Percentiles rank a stretch among this genome's conserved stretches.
phyloP scores from a whole-genome alignment of 1,140 invertebrate species.

The Macrotrachela quadricornifera region DNA sequence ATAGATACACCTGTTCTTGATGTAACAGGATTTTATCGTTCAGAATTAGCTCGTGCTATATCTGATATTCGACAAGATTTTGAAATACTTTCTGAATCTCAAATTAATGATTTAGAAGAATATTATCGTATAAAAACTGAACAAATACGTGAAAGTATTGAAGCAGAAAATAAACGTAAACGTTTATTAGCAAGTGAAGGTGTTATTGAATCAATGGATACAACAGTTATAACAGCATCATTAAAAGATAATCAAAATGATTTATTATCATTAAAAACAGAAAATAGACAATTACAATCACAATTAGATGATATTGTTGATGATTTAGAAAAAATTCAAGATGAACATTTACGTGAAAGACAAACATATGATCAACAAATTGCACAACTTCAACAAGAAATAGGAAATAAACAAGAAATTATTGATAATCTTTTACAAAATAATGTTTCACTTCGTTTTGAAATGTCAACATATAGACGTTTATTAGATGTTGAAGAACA shows the following conservation, averaged over 20 bases:
- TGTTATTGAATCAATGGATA: no score
- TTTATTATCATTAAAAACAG: neutral
- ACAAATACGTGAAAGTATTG: slow-evolving; percentile 1
- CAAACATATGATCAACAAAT: neutral
- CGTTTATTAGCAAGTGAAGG: neutral
- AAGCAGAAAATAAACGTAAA: slow-evolving; percentile 1
- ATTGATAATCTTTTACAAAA: neutral
- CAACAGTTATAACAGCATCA: no score
- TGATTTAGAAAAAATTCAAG: neutral
- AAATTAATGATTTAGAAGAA: slow-evolving; percentile 6
- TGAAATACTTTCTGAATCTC: slow-evolving; percentile 2
- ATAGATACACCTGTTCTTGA: neutral
- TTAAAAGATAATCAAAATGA: no score
- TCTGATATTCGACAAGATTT: slow-evolving; percentile 6
- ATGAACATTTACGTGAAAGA: neutral
- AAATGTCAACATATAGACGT: neutral
- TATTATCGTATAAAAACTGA: slow-evolving; percentile 8
- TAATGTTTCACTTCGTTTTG: neutral
- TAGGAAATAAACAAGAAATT: neutral
- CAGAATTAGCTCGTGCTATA: slow-evolving; percentile 3
- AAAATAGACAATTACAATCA: neutral
- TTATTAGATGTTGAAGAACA: neutral
- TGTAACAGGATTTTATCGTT: slow-evolving; percentile 2
- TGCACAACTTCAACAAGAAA: neutral
- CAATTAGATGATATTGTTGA: neutral